Percentiles rank a stretch among this genome's conserved stretches.
These are phyloP conservation scores for Geothlypis trichas DNA, from an alignment of 2,113 vertebrate species.

Conservation along the genomic window DNA sequence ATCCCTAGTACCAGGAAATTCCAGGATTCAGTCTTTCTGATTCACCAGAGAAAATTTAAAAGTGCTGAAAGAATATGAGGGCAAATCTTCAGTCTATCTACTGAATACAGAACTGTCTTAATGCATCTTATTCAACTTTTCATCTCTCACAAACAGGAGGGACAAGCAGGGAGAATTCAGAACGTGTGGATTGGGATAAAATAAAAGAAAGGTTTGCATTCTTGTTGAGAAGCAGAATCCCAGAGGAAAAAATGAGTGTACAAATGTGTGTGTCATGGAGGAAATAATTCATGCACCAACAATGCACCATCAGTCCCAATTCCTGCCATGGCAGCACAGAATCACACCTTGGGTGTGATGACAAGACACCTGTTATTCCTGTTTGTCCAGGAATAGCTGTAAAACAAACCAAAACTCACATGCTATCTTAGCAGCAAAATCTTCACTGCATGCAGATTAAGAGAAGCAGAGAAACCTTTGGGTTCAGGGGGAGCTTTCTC, in stretches of 20 bases:
- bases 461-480: not conserved
- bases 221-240: not conserved
- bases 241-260: not conserved
- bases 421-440: not conserved
- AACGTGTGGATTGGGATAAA: not conserved
- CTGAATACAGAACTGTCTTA: not conserved
- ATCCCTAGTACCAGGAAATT: not conserved
- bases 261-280: fast-evolving
- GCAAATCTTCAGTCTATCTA: not conserved
- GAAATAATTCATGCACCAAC: not conserved
- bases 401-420: not conserved
- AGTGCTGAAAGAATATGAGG: not conserved
- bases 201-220: not conserved
- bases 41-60: not conserved
- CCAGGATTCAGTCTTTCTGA: not conserved
- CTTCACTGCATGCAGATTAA: not conserved
- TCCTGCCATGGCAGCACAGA: not conserved
- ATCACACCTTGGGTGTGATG: not conserved
- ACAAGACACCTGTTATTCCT: not conserved
- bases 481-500: not conserved
- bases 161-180: not conserved
- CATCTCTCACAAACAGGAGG: not conserved
- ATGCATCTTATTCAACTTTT: not conserved
- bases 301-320: not conserved
- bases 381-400: not conserved